Conservation (phyloP, 1,140 invertebrate genomes). For the Drosophila nebulosa region DNA sequence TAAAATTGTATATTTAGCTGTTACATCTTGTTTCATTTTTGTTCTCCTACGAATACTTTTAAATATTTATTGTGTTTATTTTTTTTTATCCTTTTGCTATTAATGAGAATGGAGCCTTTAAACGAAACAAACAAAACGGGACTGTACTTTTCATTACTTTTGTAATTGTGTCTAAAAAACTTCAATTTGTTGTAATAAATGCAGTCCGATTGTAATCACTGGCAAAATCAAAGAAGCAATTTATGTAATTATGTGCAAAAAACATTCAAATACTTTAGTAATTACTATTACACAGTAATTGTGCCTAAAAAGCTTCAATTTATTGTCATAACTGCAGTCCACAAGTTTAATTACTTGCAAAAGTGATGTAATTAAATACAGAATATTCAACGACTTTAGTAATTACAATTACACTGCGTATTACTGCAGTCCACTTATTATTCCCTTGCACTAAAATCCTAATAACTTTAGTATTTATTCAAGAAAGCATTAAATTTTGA, state of each 20-base stretch:
- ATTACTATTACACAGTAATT: not conserved
- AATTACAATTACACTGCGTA: no score
- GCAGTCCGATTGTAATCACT: not conserved
- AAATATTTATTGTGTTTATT: not conserved
- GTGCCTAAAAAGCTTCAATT: not conserved
- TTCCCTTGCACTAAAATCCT: not conserved
- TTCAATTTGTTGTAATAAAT: not conserved
- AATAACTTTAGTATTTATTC: not conserved
- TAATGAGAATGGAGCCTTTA: slow-evolving; percentile 11
- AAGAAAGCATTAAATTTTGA: not conserved
- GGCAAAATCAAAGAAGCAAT: not conserved
- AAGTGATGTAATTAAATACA: not conserved
- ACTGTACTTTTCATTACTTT: not conserved
- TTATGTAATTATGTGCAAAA: not conserved
- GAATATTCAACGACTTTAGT: not conserved
- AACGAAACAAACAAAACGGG: not conserved
- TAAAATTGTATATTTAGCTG: not conserved
- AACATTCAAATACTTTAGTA: not conserved
- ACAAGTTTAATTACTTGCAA: not conserved
- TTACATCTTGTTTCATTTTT: not conserved
- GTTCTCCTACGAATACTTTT: not conserved
- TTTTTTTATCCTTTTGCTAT: not conserved
- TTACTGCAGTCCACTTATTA: not conserved
- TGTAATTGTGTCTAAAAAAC: not conserved
- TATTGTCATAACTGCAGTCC: not conserved